Conservation (phyloP, 2,797 vertebrate species). For the Gymnocypris eckloni region DNA sequence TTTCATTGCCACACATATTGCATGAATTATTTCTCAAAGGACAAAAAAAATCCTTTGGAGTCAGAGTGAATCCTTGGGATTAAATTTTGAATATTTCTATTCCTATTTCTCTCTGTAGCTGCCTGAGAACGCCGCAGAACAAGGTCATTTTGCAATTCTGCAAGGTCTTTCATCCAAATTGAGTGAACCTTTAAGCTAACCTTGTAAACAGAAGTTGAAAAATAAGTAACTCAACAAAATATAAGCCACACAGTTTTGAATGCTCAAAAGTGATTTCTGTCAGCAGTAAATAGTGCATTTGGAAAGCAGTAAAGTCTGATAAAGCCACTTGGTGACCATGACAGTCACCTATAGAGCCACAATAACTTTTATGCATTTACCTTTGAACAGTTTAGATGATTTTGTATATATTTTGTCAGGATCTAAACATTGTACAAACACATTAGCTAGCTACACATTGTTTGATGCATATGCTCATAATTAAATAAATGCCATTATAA, state of each 20-base stretch:
- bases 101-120: slow-evolving; percentile 13
- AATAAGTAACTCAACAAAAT: slow-evolving; percentile 33
- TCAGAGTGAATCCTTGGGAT: slow-evolving; percentile 52
- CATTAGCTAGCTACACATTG: not conserved
- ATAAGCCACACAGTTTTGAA: slow-evolving; percentile 33
- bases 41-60: slow-evolving; percentile 40
- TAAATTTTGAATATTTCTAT: slow-evolving; percentile 46
- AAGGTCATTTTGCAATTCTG: slow-evolving; percentile 39
- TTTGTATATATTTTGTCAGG: too few species aligned
- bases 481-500: not conserved
- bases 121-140: slow-evolving; percentile 28
- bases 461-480: slow-evolving; percentile 7
- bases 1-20: slow-evolving; percentile 45
- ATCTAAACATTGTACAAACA: not conserved
- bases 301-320: slow-evolving; percentile 13
- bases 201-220: slow-evolving; percentile 41
- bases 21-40: slow-evolving; percentile 53
- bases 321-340: slow-evolving; percentile 13
- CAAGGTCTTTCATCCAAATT: slow-evolving; percentile 52
- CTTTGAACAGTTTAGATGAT: not conserved
- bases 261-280: slow-evolving; percentile 24
- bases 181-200: slow-evolving; percentile 45
- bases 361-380: not conserved
- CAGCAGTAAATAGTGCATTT: slow-evolving; percentile 27
- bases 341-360: not conserved